Base-by-base conservation (phyloP, 2,888 invertebrate species). In the Gasteruption jaculator region DNA sequence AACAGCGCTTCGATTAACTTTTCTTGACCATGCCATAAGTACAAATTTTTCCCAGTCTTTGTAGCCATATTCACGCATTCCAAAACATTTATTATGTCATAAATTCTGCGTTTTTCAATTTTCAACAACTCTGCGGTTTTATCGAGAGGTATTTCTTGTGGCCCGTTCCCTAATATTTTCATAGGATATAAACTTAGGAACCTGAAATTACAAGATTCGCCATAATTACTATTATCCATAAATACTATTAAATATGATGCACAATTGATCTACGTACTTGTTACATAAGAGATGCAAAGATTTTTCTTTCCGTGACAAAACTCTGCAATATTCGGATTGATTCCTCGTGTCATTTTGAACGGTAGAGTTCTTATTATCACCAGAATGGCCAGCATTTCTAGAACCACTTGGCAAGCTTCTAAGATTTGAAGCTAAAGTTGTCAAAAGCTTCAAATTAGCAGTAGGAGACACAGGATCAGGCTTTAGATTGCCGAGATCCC, bases 1-100 rank as follows among this genome's bases (percentile, higher is more conserved):
- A 76, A 74, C 22, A 85, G 68, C 48, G 82, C 81, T 6, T 74
- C 70, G 50, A 73, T 71, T 27, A 84, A 71, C 46, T 79, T 75
- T 34, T 77, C 73, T 38, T 78, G 79, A 21, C 84, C 84, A 68
- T 81, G 80, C 84, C 84, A 85, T 2, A 76, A 66, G 61, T 84
- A 85, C 47, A 78, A 79, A 65, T 85, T 84, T 66, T 84, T 84
- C 32, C 76, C 74, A 53, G 76, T 76, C 57, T 79, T 79, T 22
- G 79, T 78, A 42, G 83, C 80, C 72, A 83, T 81, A 54, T 83
- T 81, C 63, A 85, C 77, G 54, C 83, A 82, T 67, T 84, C 83
- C 46, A 84, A 67, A 39, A 85, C 82, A 70, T 84, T 85, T 40
- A 85, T 81, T 51, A 85, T 83, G 62, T 85, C 85, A 69, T 85